A percentile compares a stretch with the other conserved stretches of the same genome.
phyloP scores from a whole-genome alignment of 2,888 invertebrate genomes.

The Sarcophaga variegata region DNA sequence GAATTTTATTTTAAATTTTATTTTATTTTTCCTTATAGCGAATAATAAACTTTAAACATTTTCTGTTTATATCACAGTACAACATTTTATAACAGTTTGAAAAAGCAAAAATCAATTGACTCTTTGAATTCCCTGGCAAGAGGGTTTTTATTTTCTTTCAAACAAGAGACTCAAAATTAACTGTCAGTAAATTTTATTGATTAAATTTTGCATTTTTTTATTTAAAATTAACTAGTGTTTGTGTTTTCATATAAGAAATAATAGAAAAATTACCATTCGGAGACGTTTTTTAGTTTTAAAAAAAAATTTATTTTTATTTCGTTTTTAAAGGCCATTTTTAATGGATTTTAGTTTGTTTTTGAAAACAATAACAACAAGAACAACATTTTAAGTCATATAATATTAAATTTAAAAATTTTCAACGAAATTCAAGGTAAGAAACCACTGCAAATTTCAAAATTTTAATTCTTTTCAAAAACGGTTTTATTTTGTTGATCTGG shows the following conservation, averaged over 20 bases:
- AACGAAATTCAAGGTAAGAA: constrained; percentile 55
- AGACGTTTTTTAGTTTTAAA: no score
- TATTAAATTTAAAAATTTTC: neutral
- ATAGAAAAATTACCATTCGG: no score
- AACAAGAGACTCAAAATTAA: neutral
- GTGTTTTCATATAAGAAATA: no score
- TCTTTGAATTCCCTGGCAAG: constrained; percentile 16
- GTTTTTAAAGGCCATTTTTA: no score
- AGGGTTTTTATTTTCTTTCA: neutral
- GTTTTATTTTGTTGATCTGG: neutral
- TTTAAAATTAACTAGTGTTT: no score
- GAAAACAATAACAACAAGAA: no score
- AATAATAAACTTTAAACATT: no score
- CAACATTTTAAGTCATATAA: neutral
- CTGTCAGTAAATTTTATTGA: neutral
- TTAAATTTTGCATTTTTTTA: neutral
- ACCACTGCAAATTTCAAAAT: neutral
- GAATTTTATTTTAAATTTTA: no score
- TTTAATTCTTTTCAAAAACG: neutral
- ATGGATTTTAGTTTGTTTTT: no score
- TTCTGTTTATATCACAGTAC: no score
- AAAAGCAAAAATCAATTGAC: constrained; percentile 7
- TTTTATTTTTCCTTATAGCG: no score
- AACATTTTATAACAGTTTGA: neutral
- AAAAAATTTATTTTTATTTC: no score